phyloP scores from a whole-genome alignment of 2,113 vertebrate species.

The Phoxinus phoxinus region DNA sequence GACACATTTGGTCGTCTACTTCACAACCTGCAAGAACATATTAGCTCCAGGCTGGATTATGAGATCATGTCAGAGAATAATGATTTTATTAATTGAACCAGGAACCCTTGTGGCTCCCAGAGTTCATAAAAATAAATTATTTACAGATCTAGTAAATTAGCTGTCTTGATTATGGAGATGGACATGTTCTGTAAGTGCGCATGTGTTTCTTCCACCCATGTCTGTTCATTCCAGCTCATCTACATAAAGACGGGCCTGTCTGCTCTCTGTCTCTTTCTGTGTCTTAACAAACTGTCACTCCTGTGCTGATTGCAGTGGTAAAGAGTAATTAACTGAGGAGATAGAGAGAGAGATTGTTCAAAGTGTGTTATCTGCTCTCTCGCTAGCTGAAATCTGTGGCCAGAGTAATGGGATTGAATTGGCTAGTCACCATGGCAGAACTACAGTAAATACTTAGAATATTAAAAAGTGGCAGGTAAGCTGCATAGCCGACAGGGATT shows the following conservation, averaged over 20 bases:
- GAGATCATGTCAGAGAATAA: background rate
- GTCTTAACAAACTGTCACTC: background rate
- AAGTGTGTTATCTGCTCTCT: background rate
- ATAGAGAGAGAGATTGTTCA: conserved; percentile 20
- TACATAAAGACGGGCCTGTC: conserved; percentile 26
- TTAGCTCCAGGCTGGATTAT: conserved; percentile 13
- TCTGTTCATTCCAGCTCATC: background rate
- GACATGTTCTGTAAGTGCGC: background rate
- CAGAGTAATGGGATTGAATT: conserved; percentile 47
- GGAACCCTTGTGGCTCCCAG: conserved; percentile 15
- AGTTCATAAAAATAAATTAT: conserved; percentile 16
- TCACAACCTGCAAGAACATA: background rate
- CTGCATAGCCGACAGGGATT: conserved; percentile 25
- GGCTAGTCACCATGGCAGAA: conserved; percentile 18
- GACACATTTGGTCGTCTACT: background rate
- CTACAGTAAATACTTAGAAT: conserved; percentile 39
- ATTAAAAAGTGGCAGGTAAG: conserved; percentile 32
- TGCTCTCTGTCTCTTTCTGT: conserved; percentile 37
- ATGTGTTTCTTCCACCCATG: background rate
- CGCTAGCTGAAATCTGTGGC: conserved; percentile 28
- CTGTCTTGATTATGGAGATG: conserved; percentile 10
- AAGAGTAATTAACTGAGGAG: conserved; percentile 43
- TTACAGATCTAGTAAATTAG: conserved; percentile 32
- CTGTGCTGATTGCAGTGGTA: conserved; percentile 39
- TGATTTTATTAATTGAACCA: conserved; percentile 36